A percentile compares a stretch with the other conserved stretches of the same genome.
Conservation (phyloP, 2,797 vertebrate genomes). For the Sparus aurata region DNA sequence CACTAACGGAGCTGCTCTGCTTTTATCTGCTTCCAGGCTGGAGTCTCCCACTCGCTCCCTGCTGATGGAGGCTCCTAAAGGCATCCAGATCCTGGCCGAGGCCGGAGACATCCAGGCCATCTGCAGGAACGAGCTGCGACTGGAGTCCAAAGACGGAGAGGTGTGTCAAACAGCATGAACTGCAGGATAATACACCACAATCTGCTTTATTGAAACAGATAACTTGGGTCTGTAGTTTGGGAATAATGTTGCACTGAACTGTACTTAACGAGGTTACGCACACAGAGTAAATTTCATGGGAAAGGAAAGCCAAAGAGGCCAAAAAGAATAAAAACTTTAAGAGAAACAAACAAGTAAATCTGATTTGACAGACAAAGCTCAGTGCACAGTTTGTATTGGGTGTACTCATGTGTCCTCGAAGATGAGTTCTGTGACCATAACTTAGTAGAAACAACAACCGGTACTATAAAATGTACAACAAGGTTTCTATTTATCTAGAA, state of each 20-base stretch:
- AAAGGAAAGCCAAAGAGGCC: no score
- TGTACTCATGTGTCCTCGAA: no score
- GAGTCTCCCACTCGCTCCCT: slow-evolving; percentile 96
- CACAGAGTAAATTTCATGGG: no score
- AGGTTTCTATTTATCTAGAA: background rate
- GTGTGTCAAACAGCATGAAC: slow-evolving; percentile 67
- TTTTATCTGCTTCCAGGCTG: slow-evolving; percentile 82
- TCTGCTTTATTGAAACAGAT: no score
- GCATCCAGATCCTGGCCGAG: slow-evolving; percentile 96
- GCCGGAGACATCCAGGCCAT: slow-evolving; percentile 96
- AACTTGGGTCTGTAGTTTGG: no score
- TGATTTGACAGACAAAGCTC: no score
- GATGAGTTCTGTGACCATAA: background rate
- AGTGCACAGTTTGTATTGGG: no score
- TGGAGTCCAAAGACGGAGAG: slow-evolving; percentile 99
- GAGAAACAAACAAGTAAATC: no score
- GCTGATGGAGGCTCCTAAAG: slow-evolving; percentile 97
- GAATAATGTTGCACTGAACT: no score
- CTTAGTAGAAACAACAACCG: background rate
- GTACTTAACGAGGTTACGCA: no score
- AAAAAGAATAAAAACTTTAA: no score
- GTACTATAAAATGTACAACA: background rate
- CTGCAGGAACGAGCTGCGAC: slow-evolving; percentile 94
- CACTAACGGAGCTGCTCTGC: slow-evolving; percentile 6
- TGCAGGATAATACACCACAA: background rate